Percentiles rank a stretch among this genome's conserved stretches.
These are phyloP conservation scores for Lindbergichthys nudifrons DNA, from an alignment of 2,797 vertebrate genomes.

Conservation along the genomic window DNA sequence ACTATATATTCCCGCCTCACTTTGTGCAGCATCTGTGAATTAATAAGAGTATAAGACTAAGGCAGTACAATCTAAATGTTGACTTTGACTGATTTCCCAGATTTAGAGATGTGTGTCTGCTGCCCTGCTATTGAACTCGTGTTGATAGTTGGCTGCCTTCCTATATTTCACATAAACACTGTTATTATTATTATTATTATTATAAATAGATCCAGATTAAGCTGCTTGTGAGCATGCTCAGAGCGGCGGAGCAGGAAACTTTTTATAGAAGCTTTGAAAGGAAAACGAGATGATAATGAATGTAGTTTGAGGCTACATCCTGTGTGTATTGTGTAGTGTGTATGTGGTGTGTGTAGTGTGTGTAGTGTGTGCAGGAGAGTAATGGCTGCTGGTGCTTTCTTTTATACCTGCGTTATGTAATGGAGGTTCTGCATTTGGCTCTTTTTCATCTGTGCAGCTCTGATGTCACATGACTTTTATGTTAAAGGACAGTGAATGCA, in stretches of 20 bases:
- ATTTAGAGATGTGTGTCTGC: no score
- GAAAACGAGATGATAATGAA: constrained; percentile 23
- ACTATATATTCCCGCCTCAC: no score
- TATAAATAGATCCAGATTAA: no score
- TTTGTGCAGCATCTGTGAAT: no score
- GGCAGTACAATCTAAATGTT: no score
- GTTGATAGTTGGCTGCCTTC: no score
- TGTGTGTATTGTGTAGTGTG: constrained; percentile 13
- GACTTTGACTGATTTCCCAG: no score
- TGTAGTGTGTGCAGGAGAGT: constrained; percentile 10
- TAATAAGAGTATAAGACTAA: no score
- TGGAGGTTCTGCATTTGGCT: not conserved
- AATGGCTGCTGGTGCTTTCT: constrained; percentile 29
- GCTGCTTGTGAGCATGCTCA: constrained; percentile 7
- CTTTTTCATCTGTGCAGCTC: constrained; percentile 10
- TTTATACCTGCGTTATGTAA: constrained; percentile 44
- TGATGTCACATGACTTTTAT: constrained; percentile 20
- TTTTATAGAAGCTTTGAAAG: constrained; percentile 33
- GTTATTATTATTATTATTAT: no score
- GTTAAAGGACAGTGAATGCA: not conserved
- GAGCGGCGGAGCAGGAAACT: not conserved
- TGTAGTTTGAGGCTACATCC: constrained; percentile 6
- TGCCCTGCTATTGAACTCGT: no score
- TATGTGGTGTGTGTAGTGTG: not conserved
- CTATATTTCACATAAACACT: no score